Evolutionary conservation across 2,888 invertebrate genomes (phyloP).

Genomic region (Tinea semifulvella): DNA sequence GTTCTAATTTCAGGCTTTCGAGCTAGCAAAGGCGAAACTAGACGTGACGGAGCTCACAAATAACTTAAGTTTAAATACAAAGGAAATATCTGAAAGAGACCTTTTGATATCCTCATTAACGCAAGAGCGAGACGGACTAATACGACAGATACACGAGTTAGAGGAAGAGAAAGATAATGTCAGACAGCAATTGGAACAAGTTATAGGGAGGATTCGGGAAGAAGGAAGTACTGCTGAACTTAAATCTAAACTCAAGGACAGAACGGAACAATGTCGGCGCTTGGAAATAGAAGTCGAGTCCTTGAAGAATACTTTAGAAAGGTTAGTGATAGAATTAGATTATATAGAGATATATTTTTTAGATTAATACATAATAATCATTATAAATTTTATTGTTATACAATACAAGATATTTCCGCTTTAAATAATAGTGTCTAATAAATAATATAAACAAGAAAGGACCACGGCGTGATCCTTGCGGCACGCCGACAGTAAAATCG

Average conservation of each 20-base stretch:
- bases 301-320: conserved; percentile 51
- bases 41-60: conserved; percentile 53
- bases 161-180: conserved; percentile 32
- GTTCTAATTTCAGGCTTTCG: conserved; percentile 52
- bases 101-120: conserved; percentile 33
- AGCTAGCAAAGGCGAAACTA: conserved; percentile 55
- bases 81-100: conserved; percentile 37
- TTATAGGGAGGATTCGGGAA: conserved; percentile 42
- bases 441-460: too few relatives aligned
- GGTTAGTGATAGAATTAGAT: too few relatives aligned
- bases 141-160: conserved; percentile 28
- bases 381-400: too few relatives aligned
- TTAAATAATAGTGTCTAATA: too few relatives aligned
- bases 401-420: too few relatives aligned
- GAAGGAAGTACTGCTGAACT: conserved; percentile 52
- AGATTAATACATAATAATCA: too few relatives aligned
- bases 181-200: conserved; percentile 29
- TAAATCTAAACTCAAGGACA: conserved; percentile 44
- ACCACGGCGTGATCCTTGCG: too few relatives aligned
- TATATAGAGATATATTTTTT: too few relatives aligned
- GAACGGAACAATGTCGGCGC: conserved; percentile 51
- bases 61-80: conserved; percentile 60
- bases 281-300: conserved; percentile 55
- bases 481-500: too few relatives aligned
- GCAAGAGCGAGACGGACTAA: conserved; percentile 29